These are phyloP conservation scores for Wasmannia auropunctata DNA, from an alignment of 1,140 invertebrate genomes.

Conservation along the genomic window DNA sequence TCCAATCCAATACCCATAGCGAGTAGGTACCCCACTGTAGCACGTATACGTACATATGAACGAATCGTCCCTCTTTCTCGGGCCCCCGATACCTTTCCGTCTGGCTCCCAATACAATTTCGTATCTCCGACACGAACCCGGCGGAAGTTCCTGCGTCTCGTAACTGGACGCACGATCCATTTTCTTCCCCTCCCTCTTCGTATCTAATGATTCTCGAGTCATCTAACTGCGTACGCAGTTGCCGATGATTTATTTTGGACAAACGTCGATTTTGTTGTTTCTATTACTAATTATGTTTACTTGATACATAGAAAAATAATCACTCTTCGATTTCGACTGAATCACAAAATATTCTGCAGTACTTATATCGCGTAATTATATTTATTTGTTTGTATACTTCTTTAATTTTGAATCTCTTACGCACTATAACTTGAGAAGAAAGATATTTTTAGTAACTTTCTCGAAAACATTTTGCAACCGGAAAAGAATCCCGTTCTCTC, in stretches of 20 bases:
- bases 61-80: conserved; percentile 37
- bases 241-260: not conserved
- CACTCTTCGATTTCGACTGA: not conserved
- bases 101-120: conserved; percentile 67
- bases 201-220: not conserved
- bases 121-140: conserved; percentile 14
- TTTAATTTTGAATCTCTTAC: not conserved
- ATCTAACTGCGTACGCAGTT: not conserved
- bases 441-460: not conserved
- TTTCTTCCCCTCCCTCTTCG: conserved; percentile 38
- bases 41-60: conserved; percentile 59
- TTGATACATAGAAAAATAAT: not conserved
- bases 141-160: conserved; percentile 63
- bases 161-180: conserved; percentile 56
- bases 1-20: conserved; percentile 83
- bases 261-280: not conserved
- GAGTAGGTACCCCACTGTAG: conserved; percentile 72
- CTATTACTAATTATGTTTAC: not conserved
- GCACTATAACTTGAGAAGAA: not conserved
- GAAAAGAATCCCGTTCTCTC: not conserved
- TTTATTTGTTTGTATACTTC: not conserved
- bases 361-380: not conserved
- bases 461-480: not conserved
- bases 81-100: not conserved
- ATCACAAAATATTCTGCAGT: not conserved